A percentile compares a stretch with the other conserved stretches of the same genome.
Conservation (phyloP, 92 coral and sea anemone species). For the Porites lobata region DNA sequence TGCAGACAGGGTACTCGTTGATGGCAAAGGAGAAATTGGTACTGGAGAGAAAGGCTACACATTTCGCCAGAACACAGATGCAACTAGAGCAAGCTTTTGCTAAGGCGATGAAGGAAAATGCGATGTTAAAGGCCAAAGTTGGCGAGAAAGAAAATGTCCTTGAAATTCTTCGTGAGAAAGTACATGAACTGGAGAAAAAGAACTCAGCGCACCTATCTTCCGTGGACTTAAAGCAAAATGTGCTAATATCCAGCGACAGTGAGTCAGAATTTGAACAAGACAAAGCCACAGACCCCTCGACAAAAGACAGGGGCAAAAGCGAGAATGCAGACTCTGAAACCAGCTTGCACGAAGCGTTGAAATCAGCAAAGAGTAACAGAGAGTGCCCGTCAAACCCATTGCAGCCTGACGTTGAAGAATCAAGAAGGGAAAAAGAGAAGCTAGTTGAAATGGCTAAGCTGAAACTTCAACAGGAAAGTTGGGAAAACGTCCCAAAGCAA, state of each 20-base stretch:
- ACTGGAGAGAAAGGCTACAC: constrained; percentile 75
- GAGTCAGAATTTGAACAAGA: constrained; percentile 2
- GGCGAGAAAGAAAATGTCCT: constrained; percentile 66
- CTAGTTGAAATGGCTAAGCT: not conserved
- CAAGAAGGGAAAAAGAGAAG: not conserved
- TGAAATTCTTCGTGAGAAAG: constrained; percentile 45
- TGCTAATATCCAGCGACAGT: constrained; percentile 11
- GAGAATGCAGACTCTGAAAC: not conserved
- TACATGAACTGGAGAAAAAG: constrained; percentile 60
- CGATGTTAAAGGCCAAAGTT: constrained; percentile 56
- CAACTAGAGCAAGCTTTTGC: constrained; percentile 71
- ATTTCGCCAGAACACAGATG: constrained; percentile 71
- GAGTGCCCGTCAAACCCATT: not conserved
- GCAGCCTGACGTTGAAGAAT: not conserved
- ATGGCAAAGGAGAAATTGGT: constrained; percentile 80
- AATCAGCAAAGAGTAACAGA: not conserved
- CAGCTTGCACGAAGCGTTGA: not conserved
- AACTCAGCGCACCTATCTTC: constrained; percentile 4
- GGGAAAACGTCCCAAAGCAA: constrained; percentile 1
- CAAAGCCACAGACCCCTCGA: not conserved
- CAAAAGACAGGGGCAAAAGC: not conserved
- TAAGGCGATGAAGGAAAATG: constrained; percentile 65
- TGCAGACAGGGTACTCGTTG: constrained; percentile 48
- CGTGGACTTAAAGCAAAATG: constrained; percentile 20
- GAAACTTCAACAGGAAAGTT: not conserved